phyloP scores from a whole-genome alignment of 2,113 vertebrate species.

The Lynx canadensis region DNA sequence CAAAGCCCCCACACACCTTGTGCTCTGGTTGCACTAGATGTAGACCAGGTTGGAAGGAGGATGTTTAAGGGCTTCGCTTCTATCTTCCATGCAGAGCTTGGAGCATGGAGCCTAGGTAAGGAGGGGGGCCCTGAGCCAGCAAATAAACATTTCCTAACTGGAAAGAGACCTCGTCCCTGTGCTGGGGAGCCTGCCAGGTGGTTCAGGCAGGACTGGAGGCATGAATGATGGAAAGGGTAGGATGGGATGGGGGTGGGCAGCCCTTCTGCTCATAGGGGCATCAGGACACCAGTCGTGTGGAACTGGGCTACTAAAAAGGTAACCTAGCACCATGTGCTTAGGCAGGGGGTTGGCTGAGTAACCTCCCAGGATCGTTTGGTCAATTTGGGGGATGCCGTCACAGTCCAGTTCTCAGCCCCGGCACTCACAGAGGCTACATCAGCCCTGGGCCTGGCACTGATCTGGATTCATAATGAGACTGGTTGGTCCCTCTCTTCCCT shows the following conservation, averaged over 20 bases:
- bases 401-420: neutral
- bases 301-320: neutral
- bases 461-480: conserved; percentile 8
- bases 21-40: neutral
- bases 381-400: neutral
- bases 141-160: conserved; percentile 56
- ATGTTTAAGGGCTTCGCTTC: neutral
- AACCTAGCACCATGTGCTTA: neutral
- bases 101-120: neutral
- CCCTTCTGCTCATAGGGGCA: neutral
- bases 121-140: conserved; percentile 1
- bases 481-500: conserved; percentile 41
- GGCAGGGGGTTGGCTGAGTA: neutral
- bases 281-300: neutral
- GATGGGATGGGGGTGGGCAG: neutral
- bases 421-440: neutral
- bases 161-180: conserved; percentile 55
- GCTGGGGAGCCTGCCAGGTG: neutral
- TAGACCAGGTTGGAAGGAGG: neutral
- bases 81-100: neutral
- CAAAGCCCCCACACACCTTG: neutral
- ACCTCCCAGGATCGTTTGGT: neutral
- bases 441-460: neutral
- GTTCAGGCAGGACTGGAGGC: neutral
- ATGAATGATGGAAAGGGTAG: neutral